These are phyloP conservation scores for Tor tambroides DNA, from an alignment of 2,113 vertebrate genomes.

Conservation along the genomic window DNA sequence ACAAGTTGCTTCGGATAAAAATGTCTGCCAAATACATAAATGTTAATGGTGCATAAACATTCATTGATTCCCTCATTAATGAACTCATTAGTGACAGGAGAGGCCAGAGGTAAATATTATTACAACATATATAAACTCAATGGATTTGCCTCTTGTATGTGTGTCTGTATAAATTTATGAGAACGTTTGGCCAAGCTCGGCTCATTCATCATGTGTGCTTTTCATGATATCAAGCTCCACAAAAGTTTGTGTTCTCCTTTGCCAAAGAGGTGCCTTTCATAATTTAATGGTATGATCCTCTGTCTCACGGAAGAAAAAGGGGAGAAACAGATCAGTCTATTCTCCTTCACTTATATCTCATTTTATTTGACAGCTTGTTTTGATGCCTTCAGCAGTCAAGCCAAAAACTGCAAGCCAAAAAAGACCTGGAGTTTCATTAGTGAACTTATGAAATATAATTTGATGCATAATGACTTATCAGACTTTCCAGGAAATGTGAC, in stretches of 20 bases:
- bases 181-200: slow-evolving; percentile 14
- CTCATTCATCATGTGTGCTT: slow-evolving; percentile 20
- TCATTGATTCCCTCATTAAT: not conserved
- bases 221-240: slow-evolving; percentile 28
- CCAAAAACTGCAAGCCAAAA: slow-evolving; percentile 5
- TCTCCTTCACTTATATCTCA: not conserved
- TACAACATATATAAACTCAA: not conserved
- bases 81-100: not conserved
- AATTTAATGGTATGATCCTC: slow-evolving; percentile 21
- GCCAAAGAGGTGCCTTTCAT: slow-evolving; percentile 12
- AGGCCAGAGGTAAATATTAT: slow-evolving; percentile 27
- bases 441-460: slow-evolving; percentile 20
- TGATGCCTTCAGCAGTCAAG: slow-evolving; percentile 2
- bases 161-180: slow-evolving; percentile 34
- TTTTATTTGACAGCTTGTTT: slow-evolving; percentile 56
- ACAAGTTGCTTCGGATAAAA: not conserved
- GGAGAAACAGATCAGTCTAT: not conserved
- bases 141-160: slow-evolving; percentile 27
- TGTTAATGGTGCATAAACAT: not conserved
- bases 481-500: not conserved
- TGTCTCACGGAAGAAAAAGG: not conserved
- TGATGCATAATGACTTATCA: not conserved
- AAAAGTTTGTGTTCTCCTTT: slow-evolving; percentile 9
- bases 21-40: not conserved
- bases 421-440: not conserved